Conservation (phyloP, 1,140 invertebrate species). For the Amphibalanus amphitrite region DNA sequence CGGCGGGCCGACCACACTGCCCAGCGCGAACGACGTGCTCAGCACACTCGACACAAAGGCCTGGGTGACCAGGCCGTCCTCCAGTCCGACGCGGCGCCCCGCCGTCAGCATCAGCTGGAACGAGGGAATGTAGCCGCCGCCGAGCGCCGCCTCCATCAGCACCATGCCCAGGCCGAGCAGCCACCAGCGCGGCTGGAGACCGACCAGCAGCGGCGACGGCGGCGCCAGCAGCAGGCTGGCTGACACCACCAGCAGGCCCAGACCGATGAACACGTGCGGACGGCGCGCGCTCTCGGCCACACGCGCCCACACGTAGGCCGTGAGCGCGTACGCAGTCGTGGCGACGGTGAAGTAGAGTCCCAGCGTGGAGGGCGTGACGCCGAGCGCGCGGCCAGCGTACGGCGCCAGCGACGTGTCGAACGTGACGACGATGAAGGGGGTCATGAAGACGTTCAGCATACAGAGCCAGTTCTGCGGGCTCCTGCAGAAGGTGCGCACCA, state of each 20-base stretch:
- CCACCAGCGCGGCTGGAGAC: neutral
- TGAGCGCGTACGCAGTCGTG: neutral
- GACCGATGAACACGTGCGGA: neutral
- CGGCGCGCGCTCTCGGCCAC: neutral
- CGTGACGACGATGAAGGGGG: neutral
- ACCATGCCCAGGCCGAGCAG: neutral
- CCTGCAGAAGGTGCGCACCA: constrained; percentile 40
- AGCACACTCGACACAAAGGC: neutral
- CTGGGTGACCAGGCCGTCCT: neutral
- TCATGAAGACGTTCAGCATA: neutral
- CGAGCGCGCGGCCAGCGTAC: neutral
- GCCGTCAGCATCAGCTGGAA: neutral
- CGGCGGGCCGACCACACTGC: neutral
- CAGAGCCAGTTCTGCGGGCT: constrained; percentile 36
- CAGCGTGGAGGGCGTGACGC: neutral
- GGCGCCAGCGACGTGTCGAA: neutral
- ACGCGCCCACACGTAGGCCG: neutral
- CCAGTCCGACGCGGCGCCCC: neutral
- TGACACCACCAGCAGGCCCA: neutral
- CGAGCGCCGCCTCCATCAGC: neutral
- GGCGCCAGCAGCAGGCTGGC: neutral
- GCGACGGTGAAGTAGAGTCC: neutral
- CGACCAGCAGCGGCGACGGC: neutral
- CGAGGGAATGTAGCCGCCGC: neutral
- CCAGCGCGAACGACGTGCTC: neutral